Conservation (phyloP, 2,113 vertebrate species). For the Cariama cristata region DNA sequence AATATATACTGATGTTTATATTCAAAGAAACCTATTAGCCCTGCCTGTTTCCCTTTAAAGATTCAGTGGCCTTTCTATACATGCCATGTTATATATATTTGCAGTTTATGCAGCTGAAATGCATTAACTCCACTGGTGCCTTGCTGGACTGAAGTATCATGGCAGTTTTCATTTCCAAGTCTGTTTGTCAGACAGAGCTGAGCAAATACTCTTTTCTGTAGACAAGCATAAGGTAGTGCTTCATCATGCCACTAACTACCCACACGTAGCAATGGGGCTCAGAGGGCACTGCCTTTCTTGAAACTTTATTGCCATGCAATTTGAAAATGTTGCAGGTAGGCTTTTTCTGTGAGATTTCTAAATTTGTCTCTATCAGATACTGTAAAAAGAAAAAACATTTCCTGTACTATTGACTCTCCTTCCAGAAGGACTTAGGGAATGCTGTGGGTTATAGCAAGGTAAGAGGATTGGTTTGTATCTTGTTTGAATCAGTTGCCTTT, state of each 20-base stretch:
- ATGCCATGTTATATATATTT: constrained; percentile 29
- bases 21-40: constrained; percentile 68
- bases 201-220: background rate
- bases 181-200: background rate
- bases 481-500: background rate
- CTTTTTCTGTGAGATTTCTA: background rate
- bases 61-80: constrained; percentile 60
- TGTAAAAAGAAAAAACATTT: background rate
- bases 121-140: constrained; percentile 47
- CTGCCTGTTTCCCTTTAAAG: constrained; percentile 65
- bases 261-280: background rate
- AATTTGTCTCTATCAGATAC: background rate
- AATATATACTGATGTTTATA: constrained; percentile 76
- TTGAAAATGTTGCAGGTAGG: background rate
- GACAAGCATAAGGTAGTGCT: background rate
- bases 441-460: background rate
- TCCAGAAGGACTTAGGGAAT: background rate
- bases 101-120: constrained; percentile 41
- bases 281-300: background rate
- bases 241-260: background rate
- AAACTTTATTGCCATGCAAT: background rate
- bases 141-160: background rate
- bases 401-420: background rate
- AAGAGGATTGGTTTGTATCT: background rate
- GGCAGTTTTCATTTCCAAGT: background rate